These are phyloP conservation scores for Geophilus truncorum DNA, from an alignment of 2,888 invertebrate genomes.

Conservation along the genomic window DNA sequence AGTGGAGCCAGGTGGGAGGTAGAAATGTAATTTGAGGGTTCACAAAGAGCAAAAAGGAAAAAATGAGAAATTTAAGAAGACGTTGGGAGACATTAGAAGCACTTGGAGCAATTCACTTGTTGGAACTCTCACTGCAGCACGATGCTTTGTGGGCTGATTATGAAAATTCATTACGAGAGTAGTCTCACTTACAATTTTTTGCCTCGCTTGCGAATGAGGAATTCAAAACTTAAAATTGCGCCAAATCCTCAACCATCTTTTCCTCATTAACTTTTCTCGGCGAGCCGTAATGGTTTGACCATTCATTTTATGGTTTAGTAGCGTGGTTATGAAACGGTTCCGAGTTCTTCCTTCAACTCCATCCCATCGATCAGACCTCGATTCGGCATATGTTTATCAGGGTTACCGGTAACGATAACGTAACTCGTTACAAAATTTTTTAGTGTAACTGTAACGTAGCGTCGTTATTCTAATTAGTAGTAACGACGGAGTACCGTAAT, in stretches of 20 bases:
- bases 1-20: not conserved
- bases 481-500: too few relatives aligned
- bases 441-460: too few relatives aligned
- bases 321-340: not conserved
- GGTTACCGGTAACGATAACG: too few relatives aligned
- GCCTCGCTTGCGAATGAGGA: not conserved
- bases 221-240: slow-evolving; percentile 5
- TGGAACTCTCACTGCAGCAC: not conserved
- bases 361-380: not conserved
- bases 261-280: slow-evolving; percentile 18
- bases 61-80: slow-evolving; percentile 14
- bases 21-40: slow-evolving; percentile 18
- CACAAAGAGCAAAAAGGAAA: slow-evolving; percentile 19
- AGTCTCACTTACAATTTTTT: slow-evolving; percentile 5
- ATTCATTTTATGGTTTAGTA: not conserved
- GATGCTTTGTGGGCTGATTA: slow-evolving; percentile 24
- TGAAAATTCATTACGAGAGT: slow-evolving; percentile 21
- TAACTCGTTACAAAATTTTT: too few relatives aligned
- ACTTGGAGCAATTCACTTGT: slow-evolving; percentile 22
- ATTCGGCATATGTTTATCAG: too few relatives aligned
- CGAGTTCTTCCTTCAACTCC: not conserved
- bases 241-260: slow-evolving; percentile 16
- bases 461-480: too few relatives aligned
- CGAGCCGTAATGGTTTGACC: not conserved
- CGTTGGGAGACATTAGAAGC: slow-evolving; percentile 7